These are phyloP conservation scores for Siphamia tubifer DNA, from an alignment of 2,113 vertebrate genomes.

Conservation along the genomic window DNA sequence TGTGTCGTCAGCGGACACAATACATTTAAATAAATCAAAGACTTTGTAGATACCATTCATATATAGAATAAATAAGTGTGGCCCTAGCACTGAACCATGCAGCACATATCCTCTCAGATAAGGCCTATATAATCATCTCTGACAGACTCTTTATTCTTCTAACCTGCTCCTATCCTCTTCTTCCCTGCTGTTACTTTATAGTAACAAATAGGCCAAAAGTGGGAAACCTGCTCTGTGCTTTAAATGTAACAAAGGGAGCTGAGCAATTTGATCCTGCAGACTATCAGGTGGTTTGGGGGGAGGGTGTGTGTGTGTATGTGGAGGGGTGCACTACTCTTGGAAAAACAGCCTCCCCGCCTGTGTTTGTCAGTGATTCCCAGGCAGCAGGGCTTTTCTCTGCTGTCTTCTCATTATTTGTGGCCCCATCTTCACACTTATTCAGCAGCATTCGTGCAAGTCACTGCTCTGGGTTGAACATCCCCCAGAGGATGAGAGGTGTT, in stretches of 20 bases:
- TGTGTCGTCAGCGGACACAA: too few relatives aligned
- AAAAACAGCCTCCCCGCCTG: slow-evolving; percentile 31
- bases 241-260: slow-evolving; percentile 65
- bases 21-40: too few relatives aligned
- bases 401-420: slow-evolving; percentile 38
- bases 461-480: slow-evolving; percentile 20
- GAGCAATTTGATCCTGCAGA: slow-evolving; percentile 64
- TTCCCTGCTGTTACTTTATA: slow-evolving; percentile 39
- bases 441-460: slow-evolving; percentile 27
- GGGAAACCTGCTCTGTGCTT: slow-evolving; percentile 55
- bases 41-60: too few relatives aligned
- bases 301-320: too few relatives aligned
- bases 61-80: too few relatives aligned
- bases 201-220: slow-evolving; percentile 66
- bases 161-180: slow-evolving; percentile 9
- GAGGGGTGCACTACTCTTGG: slow-evolving; percentile 8
- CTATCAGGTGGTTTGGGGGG: slow-evolving; percentile 23
- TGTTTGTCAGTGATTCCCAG: slow-evolving; percentile 45
- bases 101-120: too few relatives aligned
- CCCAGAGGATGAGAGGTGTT: slow-evolving; percentile 46
- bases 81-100: too few relatives aligned
- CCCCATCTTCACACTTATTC: slow-evolving; percentile 35
- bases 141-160: not conserved
- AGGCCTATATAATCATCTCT: slow-evolving; percentile 47
- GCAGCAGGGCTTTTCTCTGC: slow-evolving; percentile 7